Conservation (phyloP, 2,113 vertebrate species). For the Daboia siamensis region DNA sequence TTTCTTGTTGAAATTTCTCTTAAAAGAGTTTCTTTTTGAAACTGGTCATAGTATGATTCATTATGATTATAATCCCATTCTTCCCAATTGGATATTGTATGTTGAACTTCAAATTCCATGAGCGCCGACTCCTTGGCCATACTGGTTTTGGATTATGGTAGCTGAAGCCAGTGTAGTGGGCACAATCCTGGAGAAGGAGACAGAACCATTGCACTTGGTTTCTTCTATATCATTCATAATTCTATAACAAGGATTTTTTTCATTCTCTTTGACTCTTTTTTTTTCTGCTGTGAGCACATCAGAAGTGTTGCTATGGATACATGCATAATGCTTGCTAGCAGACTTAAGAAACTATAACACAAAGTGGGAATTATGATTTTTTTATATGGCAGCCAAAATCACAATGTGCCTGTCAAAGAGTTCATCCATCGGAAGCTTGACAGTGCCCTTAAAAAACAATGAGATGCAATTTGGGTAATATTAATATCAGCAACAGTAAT, state of each 20-base stretch:
- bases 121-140: not conserved
- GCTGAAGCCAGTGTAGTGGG: not conserved
- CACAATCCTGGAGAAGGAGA: not conserved
- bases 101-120: not conserved
- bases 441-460: not conserved
- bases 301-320: not conserved
- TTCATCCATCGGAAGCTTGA: no score
- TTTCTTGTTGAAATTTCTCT: not conserved
- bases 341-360: not conserved
- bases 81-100: not conserved
- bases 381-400: not conserved
- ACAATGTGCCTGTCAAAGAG: not conserved
- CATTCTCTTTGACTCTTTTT: not conserved
- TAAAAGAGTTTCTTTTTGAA: not conserved
- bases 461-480: not conserved
- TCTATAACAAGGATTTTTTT: not conserved
- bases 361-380: not conserved
- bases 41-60: not conserved
- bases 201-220: not conserved
- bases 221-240: not conserved
- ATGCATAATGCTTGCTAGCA: not conserved
- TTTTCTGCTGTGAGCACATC: not conserved
- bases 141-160: not conserved
- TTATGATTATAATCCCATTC: not conserved
- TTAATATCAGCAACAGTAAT: no score